Evolutionary conservation across 2,797 vertebrate genomes (phyloP), one percentile per base, ranked within the genome.

Genomic region (Danio aesculapii): DNA sequence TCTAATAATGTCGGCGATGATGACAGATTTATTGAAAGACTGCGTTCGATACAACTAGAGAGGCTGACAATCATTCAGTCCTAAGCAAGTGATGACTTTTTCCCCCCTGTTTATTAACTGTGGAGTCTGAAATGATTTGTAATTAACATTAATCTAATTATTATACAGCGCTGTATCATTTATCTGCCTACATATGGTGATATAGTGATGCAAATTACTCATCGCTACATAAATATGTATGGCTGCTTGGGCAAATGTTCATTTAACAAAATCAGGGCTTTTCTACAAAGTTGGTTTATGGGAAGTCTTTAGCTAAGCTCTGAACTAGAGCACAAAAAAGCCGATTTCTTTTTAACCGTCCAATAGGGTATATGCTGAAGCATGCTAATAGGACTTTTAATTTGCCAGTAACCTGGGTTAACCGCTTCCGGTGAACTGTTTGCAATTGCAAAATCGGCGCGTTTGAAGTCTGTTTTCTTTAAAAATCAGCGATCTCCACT

Each of bases 81-180:
- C 13, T 55, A 17, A 13, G 43, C 76, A 52, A 70, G 16, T 43
- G n/a, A 67, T 39, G 14, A 62, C 71, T 74, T 79, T 71, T 77
- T 64, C 11, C 47, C 50, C 14, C 62, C 50, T 83, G 82, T 82
- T 84, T 68, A 75, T 71, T 67, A 74, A 79, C 75, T 68, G 70
- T 13, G 52, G 47, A 75, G 77, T 59, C 71, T 59, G 47, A 76
- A 62, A 50, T 75, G 55, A 73, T 39, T 44, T 19, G 49, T 73
- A 72, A 82, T 86, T 73, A 76, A 68, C 72, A 81, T 72, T 67
- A 64, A 81, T 76, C 66, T 71, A 84, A 84, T 84, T 59, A 81
- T 67, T 76, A 64, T 58, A 67, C 73, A 64, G 50, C n/a, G 14
- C 67, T 19, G 50, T 63, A 64, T 57, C 55, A 79, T 80, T 76